Evolutionary conservation across 2,113 vertebrate species (phyloP), one percentile per base, ranked within the genome.

Genomic region (Empidonax alnorum): DNA sequence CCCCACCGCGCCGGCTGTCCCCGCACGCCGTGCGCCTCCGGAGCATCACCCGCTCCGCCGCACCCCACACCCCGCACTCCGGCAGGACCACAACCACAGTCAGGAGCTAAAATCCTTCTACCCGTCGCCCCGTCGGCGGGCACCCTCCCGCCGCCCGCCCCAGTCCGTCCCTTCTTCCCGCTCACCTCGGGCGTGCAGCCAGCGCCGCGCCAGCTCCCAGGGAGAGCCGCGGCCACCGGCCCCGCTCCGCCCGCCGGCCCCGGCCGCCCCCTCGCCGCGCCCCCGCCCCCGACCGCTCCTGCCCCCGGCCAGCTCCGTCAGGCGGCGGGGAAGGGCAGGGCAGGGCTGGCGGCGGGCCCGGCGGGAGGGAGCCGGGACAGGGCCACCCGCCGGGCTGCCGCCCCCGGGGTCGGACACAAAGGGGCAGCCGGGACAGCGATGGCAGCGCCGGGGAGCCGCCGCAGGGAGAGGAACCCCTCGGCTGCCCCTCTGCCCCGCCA

Each of bases 131-230:
- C 61, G 7, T 16, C 59, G 8, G 21, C 28, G 13, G 55, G 7
- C 71, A 50, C 71, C 77, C 25, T 73, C 68, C 65, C 69, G 7
- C 6, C n/a, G 4, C 63, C 82, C 62, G 61, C 84, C 61, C 6
- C 84, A n/a, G 30, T 0, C 25, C n/a, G 25, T 33, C 25, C 73
- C 50, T 82, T 78, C 75, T 82, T 78, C 75, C 96, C 95, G 88
- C 97, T 99, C 98, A 99, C 98, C 99, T 90, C 97, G 97, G 42
- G 97, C 96, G 78, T 86, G 97, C 68, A 93, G 47, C 84, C 97
- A 97, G 75, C 98, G 97, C 69, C 98, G 97, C 96, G 98, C 46
- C 72, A 98, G 97, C 95, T 63, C 68, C 80, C 68, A 98, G 91
- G 93, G 66, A 88, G 65, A 95, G 41, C 88, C 92, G 94, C 95